phyloP scores from a whole-genome alignment of 2,113 vertebrate genomes.

The Sebastes fasciatus region DNA sequence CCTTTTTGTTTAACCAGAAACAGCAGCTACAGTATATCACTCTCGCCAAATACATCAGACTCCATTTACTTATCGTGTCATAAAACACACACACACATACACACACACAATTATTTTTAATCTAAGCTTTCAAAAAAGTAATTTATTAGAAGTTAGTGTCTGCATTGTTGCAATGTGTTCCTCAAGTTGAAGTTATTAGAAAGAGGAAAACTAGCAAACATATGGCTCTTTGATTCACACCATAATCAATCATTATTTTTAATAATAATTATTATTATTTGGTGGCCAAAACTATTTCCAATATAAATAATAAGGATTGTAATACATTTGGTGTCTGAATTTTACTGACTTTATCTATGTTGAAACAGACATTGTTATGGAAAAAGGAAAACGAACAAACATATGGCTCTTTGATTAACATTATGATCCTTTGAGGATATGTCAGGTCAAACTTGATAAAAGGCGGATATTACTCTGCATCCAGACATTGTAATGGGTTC shows the following conservation, averaged over 20 bases:
- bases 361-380: too few relatives aligned
- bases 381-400: not conserved
- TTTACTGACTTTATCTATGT: too few relatives aligned
- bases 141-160: not conserved
- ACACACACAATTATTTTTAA: not conserved
- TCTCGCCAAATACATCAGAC: too few relatives aligned
- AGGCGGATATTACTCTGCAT: slow-evolving; percentile 2
- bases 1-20: too few relatives aligned
- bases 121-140: not conserved
- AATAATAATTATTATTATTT: too few relatives aligned
- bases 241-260: not conserved
- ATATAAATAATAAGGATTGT: too few relatives aligned
- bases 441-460: not conserved
- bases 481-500: not conserved
- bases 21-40: too few relatives aligned
- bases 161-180: not conserved
- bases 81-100: too few relatives aligned
- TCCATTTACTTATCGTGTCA: too few relatives aligned
- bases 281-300: too few relatives aligned
- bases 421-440: slow-evolving; percentile 25
- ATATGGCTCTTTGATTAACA: not conserved
- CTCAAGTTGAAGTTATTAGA: not conserved
- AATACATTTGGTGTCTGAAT: too few relatives aligned
- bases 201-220: not conserved
- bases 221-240: not conserved